phyloP scores from a whole-genome alignment of 2,888 invertebrate genomes.

The Drosophila quinaria region DNA sequence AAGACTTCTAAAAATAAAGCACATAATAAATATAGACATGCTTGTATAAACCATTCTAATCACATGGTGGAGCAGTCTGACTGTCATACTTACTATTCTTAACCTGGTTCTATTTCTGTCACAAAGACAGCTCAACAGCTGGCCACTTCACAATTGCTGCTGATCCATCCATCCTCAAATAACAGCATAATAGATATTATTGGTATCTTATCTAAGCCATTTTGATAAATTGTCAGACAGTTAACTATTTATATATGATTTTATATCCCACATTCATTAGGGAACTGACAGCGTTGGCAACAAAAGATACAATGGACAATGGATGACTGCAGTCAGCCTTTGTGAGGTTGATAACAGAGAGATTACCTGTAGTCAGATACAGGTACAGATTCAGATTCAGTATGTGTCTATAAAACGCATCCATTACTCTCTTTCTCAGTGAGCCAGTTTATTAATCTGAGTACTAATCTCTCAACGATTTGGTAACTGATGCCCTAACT shows the following conservation, averaged over 20 bases:
- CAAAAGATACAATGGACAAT: slow-evolving; percentile 27
- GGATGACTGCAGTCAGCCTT: slow-evolving; percentile 11
- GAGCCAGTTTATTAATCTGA: slow-evolving; percentile 11
- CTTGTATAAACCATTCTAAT: slow-evolving; percentile 13
- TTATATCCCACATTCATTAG: slow-evolving; percentile 31
- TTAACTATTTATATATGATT: slow-evolving; percentile 23
- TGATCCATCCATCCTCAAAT: slow-evolving; percentile 21
- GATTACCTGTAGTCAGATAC: slow-evolving; percentile 2
- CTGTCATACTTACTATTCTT: slow-evolving; percentile 6
- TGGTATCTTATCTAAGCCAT: slow-evolving; percentile 29
- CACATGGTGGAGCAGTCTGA: neutral
- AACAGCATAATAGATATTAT: slow-evolving; percentile 4
- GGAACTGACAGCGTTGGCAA: slow-evolving; percentile 17
- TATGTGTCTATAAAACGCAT: neutral
- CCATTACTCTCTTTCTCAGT: slow-evolving; percentile 17
- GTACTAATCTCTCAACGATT: slow-evolving; percentile 11
- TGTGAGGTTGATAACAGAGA: slow-evolving; percentile 2
- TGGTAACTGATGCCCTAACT: slow-evolving; percentile 4
- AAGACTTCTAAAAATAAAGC: slow-evolving; percentile 32
- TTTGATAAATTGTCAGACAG: slow-evolving; percentile 36
- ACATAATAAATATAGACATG: slow-evolving; percentile 25
- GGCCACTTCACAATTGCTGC: slow-evolving; percentile 11
- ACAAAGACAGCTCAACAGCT: slow-evolving; percentile 6
- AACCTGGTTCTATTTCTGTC: neutral
- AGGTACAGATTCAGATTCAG: neutral